A percentile compares a stretch with the other conserved stretches of the same genome.
phyloP scores from a whole-genome alignment of 1,140 invertebrate genomes.

The Plutomurus gul region DNA sequence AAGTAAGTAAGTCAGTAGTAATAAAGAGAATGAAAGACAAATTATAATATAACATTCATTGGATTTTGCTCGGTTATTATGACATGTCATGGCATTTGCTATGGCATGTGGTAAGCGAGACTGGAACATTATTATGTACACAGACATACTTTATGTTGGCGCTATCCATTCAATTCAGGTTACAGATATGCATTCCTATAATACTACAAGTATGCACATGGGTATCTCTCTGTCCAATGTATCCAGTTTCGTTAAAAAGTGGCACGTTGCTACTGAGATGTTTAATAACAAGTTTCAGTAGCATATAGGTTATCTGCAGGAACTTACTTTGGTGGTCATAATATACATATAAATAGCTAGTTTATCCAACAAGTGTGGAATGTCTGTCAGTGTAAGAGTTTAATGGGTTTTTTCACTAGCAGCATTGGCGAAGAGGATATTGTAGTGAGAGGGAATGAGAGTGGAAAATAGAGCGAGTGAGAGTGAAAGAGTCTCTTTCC shows the following conservation, averaged over 20 bases:
- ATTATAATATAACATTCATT: not conserved
- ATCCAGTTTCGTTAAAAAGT: too few species aligned
- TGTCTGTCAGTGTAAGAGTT: slow-evolving; percentile 2
- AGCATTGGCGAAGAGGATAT: not conserved
- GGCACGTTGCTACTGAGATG: too few species aligned
- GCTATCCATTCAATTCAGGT: too few species aligned
- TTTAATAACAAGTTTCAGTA: too few species aligned
- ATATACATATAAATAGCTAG: too few species aligned
- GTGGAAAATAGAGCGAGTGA: not conserved
- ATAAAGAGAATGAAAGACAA: not conserved
- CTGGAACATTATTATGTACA: too few species aligned
- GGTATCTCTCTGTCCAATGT: too few species aligned
- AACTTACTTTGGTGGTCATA: too few species aligned
- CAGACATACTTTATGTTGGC: too few species aligned
- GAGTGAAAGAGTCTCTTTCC: not conserved
- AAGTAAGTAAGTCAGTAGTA: not conserved
- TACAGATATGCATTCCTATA: too few species aligned
- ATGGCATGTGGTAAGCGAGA: slow-evolving; percentile 12
- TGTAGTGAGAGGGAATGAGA: not conserved
- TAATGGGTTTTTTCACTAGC: not conserved
- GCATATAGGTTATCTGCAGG: too few species aligned
- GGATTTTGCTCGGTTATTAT: not conserved
- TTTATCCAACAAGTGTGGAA: slow-evolving; percentile 10
- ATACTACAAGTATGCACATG: too few species aligned
- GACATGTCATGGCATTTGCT: not conserved